These are phyloP conservation scores for Chondrosia reniformis DNA, from an alignment of 37 sponge, comb jelly and placozoan genomes.

Conservation along the genomic window DNA sequence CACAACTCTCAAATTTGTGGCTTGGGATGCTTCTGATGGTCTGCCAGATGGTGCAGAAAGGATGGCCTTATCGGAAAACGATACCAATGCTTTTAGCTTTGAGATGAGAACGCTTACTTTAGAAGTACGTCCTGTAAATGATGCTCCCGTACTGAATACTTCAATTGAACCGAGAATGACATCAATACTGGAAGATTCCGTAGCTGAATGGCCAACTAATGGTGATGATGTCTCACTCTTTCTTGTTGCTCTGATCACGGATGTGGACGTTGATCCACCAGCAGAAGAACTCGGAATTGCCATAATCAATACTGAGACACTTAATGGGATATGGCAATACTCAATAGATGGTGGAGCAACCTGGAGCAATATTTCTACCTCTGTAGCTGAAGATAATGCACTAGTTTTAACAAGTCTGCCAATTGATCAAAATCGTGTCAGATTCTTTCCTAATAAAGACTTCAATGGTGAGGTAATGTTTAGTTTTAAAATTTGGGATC, in stretches of 20 bases:
- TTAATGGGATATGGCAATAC: constrained; percentile 78
- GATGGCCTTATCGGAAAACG: constrained; percentile 19
- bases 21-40: constrained; percentile 79
- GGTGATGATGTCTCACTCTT: constrained; percentile 68
- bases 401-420: constrained; percentile 54
- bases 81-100: constrained; percentile 59
- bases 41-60: constrained; percentile 44
- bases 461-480: constrained; percentile 67
- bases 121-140: constrained; percentile 75
- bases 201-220: constrained; percentile 48
- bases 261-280: constrained; percentile 81
- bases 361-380: constrained; percentile 60
- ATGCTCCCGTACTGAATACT: constrained; percentile 76
- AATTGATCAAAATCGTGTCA: constrained; percentile 39
- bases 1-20: constrained; percentile 65
- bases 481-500: constrained; percentile 79
- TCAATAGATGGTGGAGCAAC: constrained; percentile 48
- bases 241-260: constrained; percentile 32
- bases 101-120: constrained; percentile 49
- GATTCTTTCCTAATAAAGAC: constrained; percentile 66
- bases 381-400: constrained; percentile 28
- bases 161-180: constrained; percentile 48
- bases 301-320: constrained; percentile 40
- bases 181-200: constrained; percentile 71
- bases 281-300: constrained; percentile 94